These are phyloP conservation scores for Dinoponera quadriceps DNA, from an alignment of 1,140 invertebrate species.

Conservation along the genomic window DNA sequence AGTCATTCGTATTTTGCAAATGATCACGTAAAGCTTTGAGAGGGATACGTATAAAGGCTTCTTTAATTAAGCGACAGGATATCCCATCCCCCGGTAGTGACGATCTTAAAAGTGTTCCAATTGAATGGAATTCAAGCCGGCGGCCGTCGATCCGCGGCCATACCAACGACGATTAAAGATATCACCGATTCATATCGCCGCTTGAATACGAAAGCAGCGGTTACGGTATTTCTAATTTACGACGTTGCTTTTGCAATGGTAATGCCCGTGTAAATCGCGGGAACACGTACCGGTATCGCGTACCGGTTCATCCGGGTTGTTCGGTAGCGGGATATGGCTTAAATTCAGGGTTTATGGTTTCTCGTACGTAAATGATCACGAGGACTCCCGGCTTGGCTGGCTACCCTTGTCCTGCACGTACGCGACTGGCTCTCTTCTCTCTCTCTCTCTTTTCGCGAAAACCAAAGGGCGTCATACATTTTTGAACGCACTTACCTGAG, in stretches of 20 bases:
- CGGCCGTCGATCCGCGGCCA: slow-evolving; percentile 51
- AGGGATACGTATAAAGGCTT: too few species aligned
- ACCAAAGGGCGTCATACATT: slow-evolving; percentile 66
- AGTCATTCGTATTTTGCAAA: too few species aligned
- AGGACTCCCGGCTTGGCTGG: slow-evolving; percentile 15
- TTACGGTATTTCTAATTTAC: slow-evolving; percentile 76
- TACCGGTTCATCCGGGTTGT: slow-evolving; percentile 70
- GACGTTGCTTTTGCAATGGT: slow-evolving; percentile 75
- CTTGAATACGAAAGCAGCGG: slow-evolving; percentile 67
- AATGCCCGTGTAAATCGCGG: slow-evolving; percentile 73
- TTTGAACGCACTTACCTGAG: slow-evolving; percentile 72
- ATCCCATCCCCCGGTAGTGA: too few species aligned
- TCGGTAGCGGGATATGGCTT: slow-evolving; percentile 62
- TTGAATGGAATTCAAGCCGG: slow-evolving; percentile 41
- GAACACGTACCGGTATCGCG: slow-evolving; percentile 66
- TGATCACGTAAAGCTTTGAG: too few species aligned
- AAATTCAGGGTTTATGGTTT: slow-evolving; percentile 71
- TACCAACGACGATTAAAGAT: slow-evolving; percentile 72
- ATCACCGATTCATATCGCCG: slow-evolving; percentile 74
- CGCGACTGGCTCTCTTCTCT: slow-evolving; percentile 11
- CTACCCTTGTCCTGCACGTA: slow-evolving; percentile 28
- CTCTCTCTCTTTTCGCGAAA: slow-evolving; percentile 17
- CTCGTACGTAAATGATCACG: slow-evolving; percentile 66
- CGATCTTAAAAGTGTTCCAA: slow-evolving; percentile 38
- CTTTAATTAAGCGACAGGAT: too few species aligned